Conservation (phyloP, 2,797 vertebrate genomes). For the Epinephelus malabaricus region DNA sequence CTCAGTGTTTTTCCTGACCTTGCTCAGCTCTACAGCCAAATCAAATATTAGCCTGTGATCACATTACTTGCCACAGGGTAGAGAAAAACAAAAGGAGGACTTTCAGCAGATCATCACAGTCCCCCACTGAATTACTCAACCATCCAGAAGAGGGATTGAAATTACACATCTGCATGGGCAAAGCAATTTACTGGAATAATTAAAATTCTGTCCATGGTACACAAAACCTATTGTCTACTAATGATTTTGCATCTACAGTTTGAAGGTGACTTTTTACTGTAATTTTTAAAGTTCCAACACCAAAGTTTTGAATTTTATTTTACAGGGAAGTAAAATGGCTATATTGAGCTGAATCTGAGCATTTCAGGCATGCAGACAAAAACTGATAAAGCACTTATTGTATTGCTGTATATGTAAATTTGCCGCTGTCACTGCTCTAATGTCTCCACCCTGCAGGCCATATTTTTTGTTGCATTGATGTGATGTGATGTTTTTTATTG, state of each 20-base stretch:
- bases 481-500: too few relatives aligned
- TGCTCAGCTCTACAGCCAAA: not conserved
- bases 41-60: conserved; percentile 21
- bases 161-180: conserved; percentile 5
- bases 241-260: not conserved
- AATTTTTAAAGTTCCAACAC: not conserved
- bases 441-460: not conserved
- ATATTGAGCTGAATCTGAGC: not conserved
- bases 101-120: conserved; percentile 25
- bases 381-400: not conserved
- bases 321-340: not conserved
- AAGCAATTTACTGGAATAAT: not conserved
- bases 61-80: conserved; percentile 7
- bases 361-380: not conserved
- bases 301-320: not conserved
- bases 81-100: conserved; percentile 16
- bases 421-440: not conserved
- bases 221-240: not conserved
- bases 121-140: conserved; percentile 14
- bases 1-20: conserved; percentile 13
- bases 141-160: not conserved
- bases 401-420: not conserved
- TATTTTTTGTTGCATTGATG: not conserved
- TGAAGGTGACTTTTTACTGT: not conserved
- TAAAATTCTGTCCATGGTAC: not conserved